These are phyloP conservation scores for Cyclargus thomasi DNA, from an alignment of 1,140 invertebrate genomes.

Conservation along the genomic window DNA sequence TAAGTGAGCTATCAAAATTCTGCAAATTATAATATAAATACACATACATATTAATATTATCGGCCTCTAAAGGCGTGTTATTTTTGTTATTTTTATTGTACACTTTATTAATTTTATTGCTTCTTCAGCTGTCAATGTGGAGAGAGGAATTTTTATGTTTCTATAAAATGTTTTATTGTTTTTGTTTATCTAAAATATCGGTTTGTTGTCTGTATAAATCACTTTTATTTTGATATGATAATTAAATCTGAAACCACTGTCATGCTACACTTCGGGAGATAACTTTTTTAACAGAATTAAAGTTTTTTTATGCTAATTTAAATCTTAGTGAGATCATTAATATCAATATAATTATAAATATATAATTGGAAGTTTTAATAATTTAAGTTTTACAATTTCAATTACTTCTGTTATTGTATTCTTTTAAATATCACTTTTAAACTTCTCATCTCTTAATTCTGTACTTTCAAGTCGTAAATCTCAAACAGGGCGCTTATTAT, in stretches of 20 bases:
- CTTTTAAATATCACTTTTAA: neutral
- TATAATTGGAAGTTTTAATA: neutral
- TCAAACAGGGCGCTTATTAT: constrained; percentile 9
- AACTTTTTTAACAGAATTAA: neutral
- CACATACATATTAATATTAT: too few relatives aligned
- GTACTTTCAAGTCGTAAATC: constrained; percentile 6
- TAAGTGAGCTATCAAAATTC: neutral
- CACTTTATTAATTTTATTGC: constrained; percentile 10
- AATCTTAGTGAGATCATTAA: too few relatives aligned
- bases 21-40: neutral
- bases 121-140: constrained; percentile 2
- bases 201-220: neutral
- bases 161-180: constrained; percentile 8
- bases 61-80: neutral
- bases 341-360: neutral
- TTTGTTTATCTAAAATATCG: constrained; percentile 4
- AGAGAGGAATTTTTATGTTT: constrained; percentile 11
- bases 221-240: neutral
- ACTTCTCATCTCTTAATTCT: neutral
- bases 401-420: neutral
- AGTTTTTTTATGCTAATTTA: too few relatives aligned
- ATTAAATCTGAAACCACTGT: neutral
- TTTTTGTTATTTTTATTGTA: neutral
- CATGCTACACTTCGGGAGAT: neutral
- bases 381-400: neutral